Evolutionary conservation across 1,140 invertebrate species (phyloP).

Genomic region (Penaeus indicus): DNA sequence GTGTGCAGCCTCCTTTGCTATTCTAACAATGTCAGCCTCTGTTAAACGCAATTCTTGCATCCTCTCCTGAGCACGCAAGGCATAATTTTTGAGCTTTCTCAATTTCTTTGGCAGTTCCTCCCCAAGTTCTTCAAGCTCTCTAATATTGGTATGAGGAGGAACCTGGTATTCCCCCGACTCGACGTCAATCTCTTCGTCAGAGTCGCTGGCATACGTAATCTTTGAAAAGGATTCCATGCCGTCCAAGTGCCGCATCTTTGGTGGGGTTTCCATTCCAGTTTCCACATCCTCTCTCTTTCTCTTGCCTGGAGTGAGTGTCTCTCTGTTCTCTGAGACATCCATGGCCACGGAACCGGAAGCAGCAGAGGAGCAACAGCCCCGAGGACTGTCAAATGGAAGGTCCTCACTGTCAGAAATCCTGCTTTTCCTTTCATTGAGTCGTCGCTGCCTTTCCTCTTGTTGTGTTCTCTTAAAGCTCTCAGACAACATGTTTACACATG

Average conservation of each 20-base stretch:
- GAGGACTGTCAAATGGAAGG: neutral
- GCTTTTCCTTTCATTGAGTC: conserved; percentile 5
- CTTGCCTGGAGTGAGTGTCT: no score
- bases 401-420: neutral
- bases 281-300: neutral
- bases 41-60: conserved; percentile 30
- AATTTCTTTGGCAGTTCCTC: conserved; percentile 26
- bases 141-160: conserved; percentile 41
- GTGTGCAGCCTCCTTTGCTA: conserved; percentile 18
- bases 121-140: conserved; percentile 44
- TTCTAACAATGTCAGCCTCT: conserved; percentile 36
- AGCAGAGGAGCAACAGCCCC: no score
- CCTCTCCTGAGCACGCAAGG: conserved; percentile 25
- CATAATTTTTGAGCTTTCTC: conserved; percentile 18
- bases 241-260: neutral
- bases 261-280: neutral
- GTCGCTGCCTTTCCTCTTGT: conserved; percentile 5
- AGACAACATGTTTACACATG: conserved; percentile 29
- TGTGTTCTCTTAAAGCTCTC: conserved; percentile 20
- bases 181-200: conserved; percentile 34
- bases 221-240: neutral
- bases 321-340: no score
- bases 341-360: no score
- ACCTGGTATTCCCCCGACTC: conserved; percentile 35
- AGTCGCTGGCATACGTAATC: neutral